phyloP scores from a whole-genome alignment of 2,113 vertebrate species.

The Elanoides forficatus region DNA sequence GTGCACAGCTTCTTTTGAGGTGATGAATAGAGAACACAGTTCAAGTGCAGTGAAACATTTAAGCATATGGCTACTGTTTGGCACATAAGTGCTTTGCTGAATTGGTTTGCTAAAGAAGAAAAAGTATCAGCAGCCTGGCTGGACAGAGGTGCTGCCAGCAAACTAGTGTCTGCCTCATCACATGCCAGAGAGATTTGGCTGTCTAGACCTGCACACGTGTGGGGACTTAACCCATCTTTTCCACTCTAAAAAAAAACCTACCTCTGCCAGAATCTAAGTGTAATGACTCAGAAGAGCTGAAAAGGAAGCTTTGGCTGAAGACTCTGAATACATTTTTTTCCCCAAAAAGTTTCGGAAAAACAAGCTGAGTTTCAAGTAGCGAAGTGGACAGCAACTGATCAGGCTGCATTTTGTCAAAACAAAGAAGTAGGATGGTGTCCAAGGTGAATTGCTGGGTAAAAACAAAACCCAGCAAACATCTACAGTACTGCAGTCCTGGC shows the following conservation, averaged over 20 bases:
- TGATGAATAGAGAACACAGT: neutral
- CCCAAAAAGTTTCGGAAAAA: neutral
- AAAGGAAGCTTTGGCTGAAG: neutral
- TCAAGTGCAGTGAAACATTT: neutral
- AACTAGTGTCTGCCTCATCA: neutral
- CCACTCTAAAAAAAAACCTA: neutral
- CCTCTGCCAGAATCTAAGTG: neutral
- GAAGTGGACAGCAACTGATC: neutral
- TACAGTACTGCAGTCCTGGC: neutral
- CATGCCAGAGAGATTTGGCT: neutral
- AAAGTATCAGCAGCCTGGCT: neutral
- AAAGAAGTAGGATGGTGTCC: constrained; percentile 28
- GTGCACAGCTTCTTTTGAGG: neutral
- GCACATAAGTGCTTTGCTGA: neutral
- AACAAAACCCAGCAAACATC: neutral
- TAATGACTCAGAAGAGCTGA: neutral
- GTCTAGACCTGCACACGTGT: neutral
- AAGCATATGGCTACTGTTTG: constrained; percentile 20
- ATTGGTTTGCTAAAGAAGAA: neutral
- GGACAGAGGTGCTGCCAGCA: neutral
- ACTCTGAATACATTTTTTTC: neutral
- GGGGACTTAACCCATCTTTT: neutral
- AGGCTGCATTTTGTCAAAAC: neutral
- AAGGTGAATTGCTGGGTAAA: neutral
- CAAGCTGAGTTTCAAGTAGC: neutral